Percentiles rank a stretch among this genome's conserved stretches.
phyloP scores from a whole-genome alignment of 2,113 vertebrate genomes.

The Notechis scutatus region DNA sequence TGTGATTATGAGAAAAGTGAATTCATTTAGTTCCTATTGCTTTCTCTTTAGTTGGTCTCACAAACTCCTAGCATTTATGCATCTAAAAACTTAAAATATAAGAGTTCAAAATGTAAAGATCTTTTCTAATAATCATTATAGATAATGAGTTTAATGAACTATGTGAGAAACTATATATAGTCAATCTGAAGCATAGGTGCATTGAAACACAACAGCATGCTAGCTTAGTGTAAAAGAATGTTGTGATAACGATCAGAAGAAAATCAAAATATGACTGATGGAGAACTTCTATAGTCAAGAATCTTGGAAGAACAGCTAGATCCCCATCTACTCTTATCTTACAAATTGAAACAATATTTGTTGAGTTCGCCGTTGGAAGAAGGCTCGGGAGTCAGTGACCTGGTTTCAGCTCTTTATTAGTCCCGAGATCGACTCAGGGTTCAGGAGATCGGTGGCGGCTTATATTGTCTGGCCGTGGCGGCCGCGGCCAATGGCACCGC shows the following conservation, averaged over 20 bases:
- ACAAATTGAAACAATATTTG: not conserved
- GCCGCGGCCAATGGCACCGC: too few species aligned
- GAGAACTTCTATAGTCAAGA: not conserved
- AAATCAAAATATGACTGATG: not conserved
- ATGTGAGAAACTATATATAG: not conserved
- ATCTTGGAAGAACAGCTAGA: not conserved
- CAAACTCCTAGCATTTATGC: conserved; percentile 19
- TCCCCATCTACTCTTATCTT: too few species aligned
- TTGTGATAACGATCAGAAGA: not conserved
- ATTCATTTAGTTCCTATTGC: conserved; percentile 8
- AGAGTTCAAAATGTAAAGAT: not conserved
- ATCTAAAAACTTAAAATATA: conserved; percentile 37
- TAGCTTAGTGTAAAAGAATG: not conserved
- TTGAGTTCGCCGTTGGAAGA: too few species aligned
- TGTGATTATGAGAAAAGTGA: conserved; percentile 57
- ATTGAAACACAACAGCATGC: not conserved
- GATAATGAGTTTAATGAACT: not conserved
- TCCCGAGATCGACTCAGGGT: too few species aligned
- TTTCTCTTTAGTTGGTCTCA: conserved; percentile 44
- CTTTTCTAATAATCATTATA: not conserved
- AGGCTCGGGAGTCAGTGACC: too few species aligned
- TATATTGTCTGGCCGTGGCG: too few species aligned
- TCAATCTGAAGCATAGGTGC: not conserved
- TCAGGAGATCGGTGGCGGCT: too few species aligned
- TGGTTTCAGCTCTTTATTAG: too few species aligned